These are phyloP conservation scores for Mus spretus DNA, from an alignment of 2,797 vertebrate species.

Conservation along the genomic window DNA sequence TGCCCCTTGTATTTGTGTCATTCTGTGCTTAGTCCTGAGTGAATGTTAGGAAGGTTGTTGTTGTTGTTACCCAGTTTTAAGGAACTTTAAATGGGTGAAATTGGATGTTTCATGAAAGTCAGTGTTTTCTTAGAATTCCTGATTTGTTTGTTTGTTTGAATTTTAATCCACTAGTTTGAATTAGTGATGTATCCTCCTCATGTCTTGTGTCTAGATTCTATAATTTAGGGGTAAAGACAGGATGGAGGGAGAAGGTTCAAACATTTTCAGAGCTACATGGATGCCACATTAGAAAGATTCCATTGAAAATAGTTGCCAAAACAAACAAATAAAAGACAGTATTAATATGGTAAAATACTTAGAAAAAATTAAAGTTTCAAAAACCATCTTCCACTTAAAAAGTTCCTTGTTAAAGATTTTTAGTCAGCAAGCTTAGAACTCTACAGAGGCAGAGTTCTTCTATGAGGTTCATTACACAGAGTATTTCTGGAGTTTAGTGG, in stretches of 20 bases:
- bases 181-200: constrained; percentile 32
- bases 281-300: constrained; percentile 36
- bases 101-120: constrained; percentile 53
- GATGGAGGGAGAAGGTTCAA: background rate
- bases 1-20: background rate
- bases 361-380: constrained; percentile 34
- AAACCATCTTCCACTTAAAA: constrained; percentile 12
- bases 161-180: background rate
- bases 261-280: background rate
- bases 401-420: constrained; percentile 54
- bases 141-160: background rate
- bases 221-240: background rate
- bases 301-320: constrained; percentile 36
- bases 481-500: constrained; percentile 14
- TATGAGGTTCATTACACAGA: constrained; percentile 50
- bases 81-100: constrained; percentile 48
- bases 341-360: constrained; percentile 53
- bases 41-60: constrained; percentile 34
- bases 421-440: background rate
- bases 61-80: constrained; percentile 37
- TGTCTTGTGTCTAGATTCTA: background rate
- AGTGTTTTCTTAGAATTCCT: constrained; percentile 54
- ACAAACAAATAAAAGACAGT: constrained; percentile 3
- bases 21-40: background rate
- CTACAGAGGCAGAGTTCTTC: background rate